Base-by-base conservation (phyloP, 1,140 invertebrate species). In the Anastrepha ludens region DNA sequence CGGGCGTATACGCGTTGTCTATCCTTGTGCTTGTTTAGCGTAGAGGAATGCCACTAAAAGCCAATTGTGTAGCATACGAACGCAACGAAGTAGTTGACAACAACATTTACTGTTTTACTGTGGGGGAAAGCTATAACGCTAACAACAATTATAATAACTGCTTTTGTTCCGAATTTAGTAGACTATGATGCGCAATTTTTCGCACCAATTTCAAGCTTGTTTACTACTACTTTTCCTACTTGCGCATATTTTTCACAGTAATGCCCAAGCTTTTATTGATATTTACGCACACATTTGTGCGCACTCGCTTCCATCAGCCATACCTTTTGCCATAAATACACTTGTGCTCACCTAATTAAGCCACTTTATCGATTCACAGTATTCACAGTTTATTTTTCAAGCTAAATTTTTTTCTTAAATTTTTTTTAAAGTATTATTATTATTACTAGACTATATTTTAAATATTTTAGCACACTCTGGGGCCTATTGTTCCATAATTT, bases 71-170 rank as follows among this genome's bases (percentile, higher is more conserved):
- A 20, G 41, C 15, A 62, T 62, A 62, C 15, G 60, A 17, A 17
- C n/a, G 60, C n/a, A 62, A 4, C n/a, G 4, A 5, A 62, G 60
- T 17, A 15, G 50, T 55, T 55, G 6, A 55, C 6, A 55, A 55
- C 6, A 55, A 55, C 50, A 55, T 55, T 11, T 55, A 8, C 50
- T 55, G 6, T 6, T 55, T 55, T 11, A 11, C 15, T 65, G 64
- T 2, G 64, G n/a, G 1, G 64, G 2, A 44, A 74, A 44, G 65
- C 65, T 41, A 44, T 70, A 44, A 13, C 65, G 67, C 67, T 7
- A 74, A 47, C 41, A 74, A 74, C 41, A 44, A 74, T 74, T 74
- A 74, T 74, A 39, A 74, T 39, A 7, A 39, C 65, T 70, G 65
- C 65, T 70, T 17, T 47, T 39, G 13, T 39, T 17, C 15, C 47